Percentiles rank a stretch among this genome's conserved stretches.
Conservation (phyloP, 2,797 vertebrate genomes). For the Hydrolagus colliei region DNA sequence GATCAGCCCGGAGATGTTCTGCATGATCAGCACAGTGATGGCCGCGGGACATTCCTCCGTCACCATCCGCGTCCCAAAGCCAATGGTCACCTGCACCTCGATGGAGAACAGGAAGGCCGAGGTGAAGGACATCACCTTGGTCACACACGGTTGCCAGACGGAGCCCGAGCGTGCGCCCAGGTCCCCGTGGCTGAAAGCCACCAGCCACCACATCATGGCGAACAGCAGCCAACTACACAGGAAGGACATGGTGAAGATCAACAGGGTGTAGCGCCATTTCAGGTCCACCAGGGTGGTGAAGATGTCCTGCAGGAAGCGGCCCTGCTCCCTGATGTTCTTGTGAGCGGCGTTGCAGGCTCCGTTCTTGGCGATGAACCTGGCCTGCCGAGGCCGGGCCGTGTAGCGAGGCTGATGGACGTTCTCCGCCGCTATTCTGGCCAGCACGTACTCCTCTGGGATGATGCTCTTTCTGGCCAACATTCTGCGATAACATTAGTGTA, state of each 20-base stretch:
- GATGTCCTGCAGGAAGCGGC: constrained; percentile 90
- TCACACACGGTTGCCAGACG: constrained; percentile 64
- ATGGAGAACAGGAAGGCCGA: constrained; percentile 98
- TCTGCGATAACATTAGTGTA: constrained; percentile 46
- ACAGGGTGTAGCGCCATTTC: constrained; percentile 91
- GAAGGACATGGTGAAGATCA: constrained; percentile 95
- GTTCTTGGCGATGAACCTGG: constrained; percentile 93
- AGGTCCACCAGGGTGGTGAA: constrained; percentile 96
- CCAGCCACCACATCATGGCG: constrained; percentile 95
- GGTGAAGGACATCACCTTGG: constrained; percentile 84
- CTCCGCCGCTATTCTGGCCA: constrained; percentile 76
- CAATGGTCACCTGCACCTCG: constrained; percentile 97
- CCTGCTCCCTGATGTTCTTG: constrained; percentile 96
- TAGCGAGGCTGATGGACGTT: constrained; percentile 83
- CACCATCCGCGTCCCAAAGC: constrained; percentile 92
- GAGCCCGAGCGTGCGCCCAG: constrained; percentile 55
- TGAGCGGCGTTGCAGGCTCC: constrained; percentile 92
- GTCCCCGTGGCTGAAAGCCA: constrained; percentile 89
- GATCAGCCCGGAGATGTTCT: constrained; percentile 91
- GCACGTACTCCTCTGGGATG: constrained; percentile 90
- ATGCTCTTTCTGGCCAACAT: constrained; percentile 96
- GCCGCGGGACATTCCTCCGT: constrained; percentile 85
- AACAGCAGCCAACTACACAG: constrained; percentile 97
- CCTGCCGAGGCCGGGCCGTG: constrained; percentile 79
- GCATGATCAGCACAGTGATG: constrained; percentile 83